These are phyloP conservation scores for Charina bottae DNA, from an alignment of 2,113 vertebrate genomes.

Conservation along the genomic window DNA sequence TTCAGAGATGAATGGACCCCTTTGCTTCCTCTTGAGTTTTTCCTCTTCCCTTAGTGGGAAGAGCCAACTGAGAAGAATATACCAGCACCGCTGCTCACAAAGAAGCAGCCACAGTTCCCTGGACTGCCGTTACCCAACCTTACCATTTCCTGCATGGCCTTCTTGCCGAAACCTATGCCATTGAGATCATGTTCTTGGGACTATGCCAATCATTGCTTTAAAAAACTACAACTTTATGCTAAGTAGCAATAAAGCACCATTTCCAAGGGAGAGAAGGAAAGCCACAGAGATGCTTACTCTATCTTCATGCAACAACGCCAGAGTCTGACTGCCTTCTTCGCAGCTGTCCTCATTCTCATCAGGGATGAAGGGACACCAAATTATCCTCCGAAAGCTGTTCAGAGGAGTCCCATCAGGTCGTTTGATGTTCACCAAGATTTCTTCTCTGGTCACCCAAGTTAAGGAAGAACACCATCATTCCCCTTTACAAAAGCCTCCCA, in stretches of 20 bases:
- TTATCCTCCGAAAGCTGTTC: constrained; percentile 90
- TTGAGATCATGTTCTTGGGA: too few relatives aligned
- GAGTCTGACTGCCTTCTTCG: constrained; percentile 88
- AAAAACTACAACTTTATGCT: neutral
- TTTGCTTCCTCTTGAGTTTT: too few relatives aligned
- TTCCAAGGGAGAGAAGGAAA: neutral
- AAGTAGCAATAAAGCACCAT: neutral
- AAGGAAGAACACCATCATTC: constrained; percentile 57
- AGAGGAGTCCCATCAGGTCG: constrained; percentile 83
- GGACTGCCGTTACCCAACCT: too few relatives aligned
- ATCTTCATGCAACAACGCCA: constrained; percentile 93
- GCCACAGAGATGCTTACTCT: constrained; percentile 73
- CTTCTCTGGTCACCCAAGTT: constrained; percentile 82
- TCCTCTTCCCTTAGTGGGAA: too few relatives aligned
- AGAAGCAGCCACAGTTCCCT: too few relatives aligned
- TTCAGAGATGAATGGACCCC: too few relatives aligned
- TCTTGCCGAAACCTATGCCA: too few relatives aligned
- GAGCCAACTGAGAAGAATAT: too few relatives aligned
- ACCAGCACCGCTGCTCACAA: too few relatives aligned
- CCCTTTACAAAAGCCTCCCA: neutral
- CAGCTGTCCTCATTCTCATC: constrained; percentile 91
- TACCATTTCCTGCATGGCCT: too few relatives aligned
- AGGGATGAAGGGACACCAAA: constrained; percentile 96
- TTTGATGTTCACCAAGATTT: constrained; percentile 88
- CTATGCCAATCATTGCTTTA: neutral